A percentile compares a stretch with the other conserved stretches of the same genome.
Evolutionary conservation across 2,888 invertebrate genomes (phyloP).

Genomic region (Cephus rjabovi): DNA sequence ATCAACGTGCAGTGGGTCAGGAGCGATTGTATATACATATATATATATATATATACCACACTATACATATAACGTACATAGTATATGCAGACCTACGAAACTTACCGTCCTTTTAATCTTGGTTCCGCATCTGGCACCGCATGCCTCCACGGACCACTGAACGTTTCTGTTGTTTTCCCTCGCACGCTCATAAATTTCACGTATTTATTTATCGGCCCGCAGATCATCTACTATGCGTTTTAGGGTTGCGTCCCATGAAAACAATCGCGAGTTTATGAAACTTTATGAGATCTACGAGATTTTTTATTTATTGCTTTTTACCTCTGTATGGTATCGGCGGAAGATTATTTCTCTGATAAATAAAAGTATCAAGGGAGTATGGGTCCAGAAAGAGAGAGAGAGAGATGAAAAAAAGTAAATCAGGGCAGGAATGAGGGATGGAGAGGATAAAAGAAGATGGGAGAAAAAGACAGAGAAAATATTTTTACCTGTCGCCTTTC

Average conservation of each 20-base stretch:
- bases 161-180: conserved; percentile 47
- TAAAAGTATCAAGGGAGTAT: background rate
- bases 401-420: background rate
- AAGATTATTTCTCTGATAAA: background rate
- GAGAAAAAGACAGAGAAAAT: background rate
- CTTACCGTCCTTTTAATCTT: conserved; percentile 19
- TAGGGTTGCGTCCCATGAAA: conserved; percentile 13
- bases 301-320: background rate
- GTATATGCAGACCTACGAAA: background rate
- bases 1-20: conserved; percentile 5
- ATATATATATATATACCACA: background rate
- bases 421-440: background rate
- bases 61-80: background rate
- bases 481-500: background rate
- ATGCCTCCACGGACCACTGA: conserved; percentile 34
- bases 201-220: conserved; percentile 49
- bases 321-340: background rate
- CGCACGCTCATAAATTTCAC: conserved; percentile 48
- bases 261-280: background rate
- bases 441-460: background rate
- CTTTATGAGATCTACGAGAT: background rate
- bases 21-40: background rate
- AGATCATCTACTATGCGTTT: conserved; percentile 44
- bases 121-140: conserved; percentile 25
- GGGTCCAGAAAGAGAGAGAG: background rate